phyloP scores from a whole-genome alignment of 1,140 invertebrate species.

The Drosophila lacertosa region DNA sequence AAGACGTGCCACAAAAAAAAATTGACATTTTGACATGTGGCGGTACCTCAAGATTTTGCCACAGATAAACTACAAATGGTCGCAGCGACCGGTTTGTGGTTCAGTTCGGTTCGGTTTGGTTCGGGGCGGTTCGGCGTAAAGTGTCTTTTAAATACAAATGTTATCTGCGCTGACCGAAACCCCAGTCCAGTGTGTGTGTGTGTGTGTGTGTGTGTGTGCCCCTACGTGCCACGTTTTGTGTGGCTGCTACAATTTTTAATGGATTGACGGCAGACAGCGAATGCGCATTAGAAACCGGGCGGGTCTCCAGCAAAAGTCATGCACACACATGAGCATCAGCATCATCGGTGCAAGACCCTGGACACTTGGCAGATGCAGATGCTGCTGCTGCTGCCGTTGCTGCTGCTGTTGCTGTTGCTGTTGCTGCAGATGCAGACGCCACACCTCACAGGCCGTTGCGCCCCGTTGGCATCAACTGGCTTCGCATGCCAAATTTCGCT shows the following conservation, averaged over 20 bases:
- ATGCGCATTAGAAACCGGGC: constrained; percentile 72
- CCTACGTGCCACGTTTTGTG: constrained; percentile 64
- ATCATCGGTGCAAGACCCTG: too few species aligned
- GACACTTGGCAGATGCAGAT: constrained; percentile 1
- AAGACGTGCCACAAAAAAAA: constrained; percentile 53
- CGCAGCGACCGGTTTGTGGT: constrained; percentile 25
- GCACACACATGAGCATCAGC: constrained; percentile 29
- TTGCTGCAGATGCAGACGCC: background rate
- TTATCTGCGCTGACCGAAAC: constrained; percentile 49
- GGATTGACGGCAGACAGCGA: constrained; percentile 77
- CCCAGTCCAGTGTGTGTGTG: background rate
- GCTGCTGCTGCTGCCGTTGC: background rate
- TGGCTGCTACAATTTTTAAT: constrained; percentile 70
- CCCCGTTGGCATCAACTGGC: background rate
- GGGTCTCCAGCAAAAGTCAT: constrained; percentile 20
- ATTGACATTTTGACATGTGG: constrained; percentile 81
- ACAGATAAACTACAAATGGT: constrained; percentile 78
- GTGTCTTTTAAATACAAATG: constrained; percentile 81
- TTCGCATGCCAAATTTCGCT: constrained; percentile 59
- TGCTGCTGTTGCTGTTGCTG: background rate
- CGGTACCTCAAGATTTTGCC: constrained; percentile 77
- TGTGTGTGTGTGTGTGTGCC: background rate
- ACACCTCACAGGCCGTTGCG: constrained; percentile 13
- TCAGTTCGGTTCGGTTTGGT: too few species aligned
- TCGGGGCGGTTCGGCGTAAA: constrained; percentile 43